A percentile compares a stretch with the other conserved stretches of the same genome.
Evolutionary conservation across 2,113 vertebrate genomes (phyloP).

Genomic region (Apteryx owenii): DNA sequence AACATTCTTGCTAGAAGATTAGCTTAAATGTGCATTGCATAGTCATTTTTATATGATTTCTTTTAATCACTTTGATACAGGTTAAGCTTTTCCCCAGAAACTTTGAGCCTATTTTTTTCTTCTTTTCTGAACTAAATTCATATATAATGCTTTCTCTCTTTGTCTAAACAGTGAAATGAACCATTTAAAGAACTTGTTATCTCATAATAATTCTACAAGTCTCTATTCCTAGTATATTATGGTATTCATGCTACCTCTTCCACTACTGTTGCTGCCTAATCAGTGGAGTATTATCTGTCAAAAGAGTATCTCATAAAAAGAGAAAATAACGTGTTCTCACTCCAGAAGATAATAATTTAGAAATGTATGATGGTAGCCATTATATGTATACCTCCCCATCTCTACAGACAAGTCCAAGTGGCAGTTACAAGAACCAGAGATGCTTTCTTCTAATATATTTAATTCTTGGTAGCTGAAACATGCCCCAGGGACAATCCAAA

Average conservation of each 20-base stretch:
- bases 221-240: neutral
- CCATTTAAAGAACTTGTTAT: neutral
- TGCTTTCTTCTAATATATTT: neutral
- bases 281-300: neutral
- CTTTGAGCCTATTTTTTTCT: neutral
- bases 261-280: neutral
- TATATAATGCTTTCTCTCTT: neutral
- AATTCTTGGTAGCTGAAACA: neutral
- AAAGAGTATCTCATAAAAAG: neutral
- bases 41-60: neutral
- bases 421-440: neutral
- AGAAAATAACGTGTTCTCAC: neutral
- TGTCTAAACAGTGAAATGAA: constrained; percentile 25
- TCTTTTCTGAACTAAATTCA: neutral
- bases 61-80: constrained; percentile 2
- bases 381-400: neutral
- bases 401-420: neutral
- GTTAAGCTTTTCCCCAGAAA: constrained; percentile 23
- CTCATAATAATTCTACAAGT: neutral
- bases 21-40: neutral
- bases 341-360: neutral
- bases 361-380: neutral
- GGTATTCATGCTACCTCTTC: neutral
- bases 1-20: constrained; percentile 9
- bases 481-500: neutral